Evolutionary conservation across 2,113 vertebrate genomes (phyloP), one percentile per base, ranked within the genome.

Genomic region (Salminus brasiliensis): DNA sequence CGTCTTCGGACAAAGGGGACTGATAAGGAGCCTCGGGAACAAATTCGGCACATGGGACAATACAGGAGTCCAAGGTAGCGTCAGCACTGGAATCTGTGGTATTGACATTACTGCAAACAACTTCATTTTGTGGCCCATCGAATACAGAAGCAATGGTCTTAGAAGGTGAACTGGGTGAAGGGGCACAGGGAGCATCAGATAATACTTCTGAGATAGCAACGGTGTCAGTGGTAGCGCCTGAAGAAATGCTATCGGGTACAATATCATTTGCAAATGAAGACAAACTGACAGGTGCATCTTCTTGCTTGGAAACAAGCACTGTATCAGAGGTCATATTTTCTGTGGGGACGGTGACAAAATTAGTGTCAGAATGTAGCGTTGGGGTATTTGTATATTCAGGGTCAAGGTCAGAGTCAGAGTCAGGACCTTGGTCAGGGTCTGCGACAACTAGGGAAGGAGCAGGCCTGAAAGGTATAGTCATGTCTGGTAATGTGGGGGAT

Each of bases 401-500:
- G 3, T n/a, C 36, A 45, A 25, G 74, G 27, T n/a, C n/a, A 66
- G 6, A 8, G 10, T n/a, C 36, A 45, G 30, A 72, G 27, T 73
- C 81, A 49, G 77, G 78, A 27, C 12, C 32, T 55, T 7, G 32
- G 12, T 27, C 60, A 45, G 74, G 30, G 36, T 69, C 74, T 72
- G 11, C 63, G 53, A 2, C 29, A 63, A 27, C 32, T 63, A 27
- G 69, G 15, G 27, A 72, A 41, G 45, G 23, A 52, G 77, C 41
- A 72, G 39, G 21, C 49, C 16, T 59, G 15, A 39, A n/a, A 66
- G 25, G 30, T 55, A 21, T 53, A 52, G 43, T 27, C 5, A 34
- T 73, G 41, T 75, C 72, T 39, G 41, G 13, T 41, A 25, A 53
- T 47, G 62, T 27, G 4, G 60, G 41, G 8, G 34, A 36, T 34